Evolutionary conservation across 1,140 invertebrate species (phyloP), one percentile per base, ranked within the genome.

Genomic region (Drosophila santomea): DNA sequence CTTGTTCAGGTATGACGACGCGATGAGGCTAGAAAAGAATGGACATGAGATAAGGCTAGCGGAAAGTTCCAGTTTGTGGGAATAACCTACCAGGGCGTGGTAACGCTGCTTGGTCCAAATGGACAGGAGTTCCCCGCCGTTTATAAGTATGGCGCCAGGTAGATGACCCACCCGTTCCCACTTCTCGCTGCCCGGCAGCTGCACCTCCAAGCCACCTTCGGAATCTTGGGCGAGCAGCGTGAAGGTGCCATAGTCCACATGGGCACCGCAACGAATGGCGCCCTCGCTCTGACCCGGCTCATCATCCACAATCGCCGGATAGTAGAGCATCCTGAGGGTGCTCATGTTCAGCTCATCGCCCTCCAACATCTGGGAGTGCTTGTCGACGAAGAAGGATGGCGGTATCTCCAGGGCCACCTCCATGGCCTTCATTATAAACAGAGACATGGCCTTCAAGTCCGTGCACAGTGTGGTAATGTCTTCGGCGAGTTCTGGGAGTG

Each of bases 161-260:
- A 97, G 93, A 83, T 97, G 96, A 1, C 95, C 95, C 0, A 96
- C 96, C 15, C 95, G 93, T 71, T 95, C 93, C 96, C 96, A 97
- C 63, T 95, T 94, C n/a, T 95, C 94, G 63, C 95, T 94, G 47
- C 93, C 93, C n/a, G 94, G 94, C 44, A 94, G 91, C 81, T 95
- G 94, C 28, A 96, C 94, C 93, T 96, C 94, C 17, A 94, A 71
- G 8, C 92, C 92, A 14, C 92, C 94, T 72, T 95, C 95, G 23
- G 94, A 95, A 68, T 95, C 95, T 93, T 96, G 96, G 32, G 95
- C 94, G 20, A 96, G 92, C 32, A 97, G 92, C 20, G 96, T 96
- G 85, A 97, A 95, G 39, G 95, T 96, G 57, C 96, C 96, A 73
- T 95, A 95, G 90, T 96, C 96, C 17, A 95, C 94, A 80, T 96